These are phyloP conservation scores for Ormia ochracea DNA, from an alignment of 2,888 invertebrate species.

Conservation along the genomic window DNA sequence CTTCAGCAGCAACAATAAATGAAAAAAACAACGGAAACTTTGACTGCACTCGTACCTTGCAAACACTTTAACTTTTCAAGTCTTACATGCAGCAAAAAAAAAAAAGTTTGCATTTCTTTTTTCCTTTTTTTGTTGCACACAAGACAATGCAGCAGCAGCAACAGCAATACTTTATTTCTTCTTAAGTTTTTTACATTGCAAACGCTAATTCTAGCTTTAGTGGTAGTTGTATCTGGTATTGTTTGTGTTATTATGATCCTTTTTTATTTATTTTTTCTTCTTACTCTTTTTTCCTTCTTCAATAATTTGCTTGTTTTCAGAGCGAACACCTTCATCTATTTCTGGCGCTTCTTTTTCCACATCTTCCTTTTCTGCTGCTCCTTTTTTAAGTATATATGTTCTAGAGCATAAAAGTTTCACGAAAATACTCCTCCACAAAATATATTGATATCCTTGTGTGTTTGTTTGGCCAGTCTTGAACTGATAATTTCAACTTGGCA, in stretches of 20 bases:
- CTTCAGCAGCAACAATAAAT: background rate
- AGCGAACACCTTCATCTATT: slow-evolving; percentile 54
- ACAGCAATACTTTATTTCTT: slow-evolving; percentile 20
- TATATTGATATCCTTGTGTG: slow-evolving; percentile 10
- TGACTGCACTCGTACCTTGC: slow-evolving; percentile 41
- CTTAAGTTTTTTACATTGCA: slow-evolving; percentile 24
- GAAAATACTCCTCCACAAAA: slow-evolving; percentile 22
- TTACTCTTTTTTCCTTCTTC: background rate
- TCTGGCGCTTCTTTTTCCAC: slow-evolving; percentile 44
- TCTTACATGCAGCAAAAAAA: slow-evolving; percentile 5
- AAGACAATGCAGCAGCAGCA: slow-evolving; percentile 13
- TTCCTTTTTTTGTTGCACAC: background rate
- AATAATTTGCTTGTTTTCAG: slow-evolving; percentile 25
- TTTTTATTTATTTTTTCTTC: background rate
- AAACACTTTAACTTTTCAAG: slow-evolving; percentile 59
- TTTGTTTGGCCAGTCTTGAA: background rate
- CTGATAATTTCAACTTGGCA: background rate
- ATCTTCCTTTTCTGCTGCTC: slow-evolving; percentile 29
- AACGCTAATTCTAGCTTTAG: slow-evolving; percentile 55
- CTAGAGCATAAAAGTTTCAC: slow-evolving; percentile 57
- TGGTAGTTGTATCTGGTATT: background rate
- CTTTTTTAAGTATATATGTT: background rate
- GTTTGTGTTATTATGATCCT: slow-evolving; percentile 18
- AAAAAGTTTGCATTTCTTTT: background rate
- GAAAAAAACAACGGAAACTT: slow-evolving; percentile 22